Conservation (phyloP, 2,888 invertebrate species). For the Parnassius apollo region DNA sequence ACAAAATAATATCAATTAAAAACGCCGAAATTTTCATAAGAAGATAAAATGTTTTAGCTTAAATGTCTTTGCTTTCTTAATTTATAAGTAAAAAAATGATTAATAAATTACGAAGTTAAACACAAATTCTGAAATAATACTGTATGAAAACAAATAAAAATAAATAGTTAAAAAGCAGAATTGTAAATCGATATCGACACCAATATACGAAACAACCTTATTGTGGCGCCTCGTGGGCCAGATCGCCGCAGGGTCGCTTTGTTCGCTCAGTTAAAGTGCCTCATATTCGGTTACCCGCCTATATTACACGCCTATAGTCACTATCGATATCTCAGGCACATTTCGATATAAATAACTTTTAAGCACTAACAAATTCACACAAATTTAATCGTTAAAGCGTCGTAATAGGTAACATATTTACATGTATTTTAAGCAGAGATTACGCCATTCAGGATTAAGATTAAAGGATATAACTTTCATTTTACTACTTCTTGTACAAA, state of each 20-base stretch:
- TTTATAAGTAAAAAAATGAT: no score
- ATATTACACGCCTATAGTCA: constrained; percentile 65
- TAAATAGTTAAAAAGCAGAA: not conserved
- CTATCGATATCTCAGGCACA: constrained; percentile 59
- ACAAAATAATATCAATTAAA: no score
- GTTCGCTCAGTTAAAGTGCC: constrained; percentile 72
- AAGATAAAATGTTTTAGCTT: no score
- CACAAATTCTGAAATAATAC: constrained; percentile 8
- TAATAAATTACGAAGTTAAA: constrained; percentile 2
- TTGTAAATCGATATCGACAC: constrained; percentile 31
- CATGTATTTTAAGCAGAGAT: constrained; percentile 27
- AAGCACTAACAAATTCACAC: constrained; percentile 15
- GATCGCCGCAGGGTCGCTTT: constrained; percentile 69
- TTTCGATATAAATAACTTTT: constrained; percentile 45
- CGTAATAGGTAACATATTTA: constrained; percentile 35
- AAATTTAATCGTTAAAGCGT: constrained; percentile 33
- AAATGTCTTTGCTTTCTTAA: no score
- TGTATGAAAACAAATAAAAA: not conserved
- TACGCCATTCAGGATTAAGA: constrained; percentile 33
- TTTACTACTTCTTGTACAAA: constrained; percentile 72
- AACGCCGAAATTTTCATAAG: no score
- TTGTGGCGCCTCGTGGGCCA: constrained; percentile 66
- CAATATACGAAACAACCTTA: constrained; percentile 43
- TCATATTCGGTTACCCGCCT: constrained; percentile 77
- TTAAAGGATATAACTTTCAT: constrained; percentile 69